Conservation (phyloP, 2,113 vertebrate genomes). For the Cavia porcellus region DNA sequence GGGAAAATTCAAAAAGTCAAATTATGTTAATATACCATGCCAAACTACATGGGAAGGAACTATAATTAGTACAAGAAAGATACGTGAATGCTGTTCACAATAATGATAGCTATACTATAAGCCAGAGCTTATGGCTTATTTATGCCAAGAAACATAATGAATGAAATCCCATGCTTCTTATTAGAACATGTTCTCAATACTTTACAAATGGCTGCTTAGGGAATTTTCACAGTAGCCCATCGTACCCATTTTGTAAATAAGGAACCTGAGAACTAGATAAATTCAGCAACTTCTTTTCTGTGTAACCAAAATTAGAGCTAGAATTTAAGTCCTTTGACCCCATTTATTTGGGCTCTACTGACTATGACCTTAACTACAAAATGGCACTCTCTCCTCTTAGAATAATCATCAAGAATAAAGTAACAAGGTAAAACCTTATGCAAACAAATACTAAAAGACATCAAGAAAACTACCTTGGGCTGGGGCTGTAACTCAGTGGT, state of each 20-base stretch:
- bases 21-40: not conserved
- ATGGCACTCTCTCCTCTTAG: not conserved
- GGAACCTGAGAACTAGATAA: not conserved
- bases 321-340: not conserved
- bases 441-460: not conserved
- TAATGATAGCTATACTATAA: not conserved
- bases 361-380: not conserved
- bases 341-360: not conserved
- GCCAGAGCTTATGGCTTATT: not conserved
- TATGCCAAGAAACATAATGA: not conserved
- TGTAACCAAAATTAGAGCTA: not conserved
- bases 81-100: not conserved
- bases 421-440: not conserved
- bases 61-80: not conserved
- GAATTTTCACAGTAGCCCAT: not conserved
- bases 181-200: not conserved
- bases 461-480: not conserved
- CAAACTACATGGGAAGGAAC: not conserved
- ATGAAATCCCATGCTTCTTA: not conserved
- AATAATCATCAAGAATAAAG: not conserved
- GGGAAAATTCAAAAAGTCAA: constrained; percentile 31
- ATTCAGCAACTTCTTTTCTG: not conserved
- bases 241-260: not conserved
- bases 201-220: not conserved
- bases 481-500: not conserved